Evolutionary conservation across 2,113 vertebrate genomes (phyloP).

Genomic region (Semicossyphus pulcher): DNA sequence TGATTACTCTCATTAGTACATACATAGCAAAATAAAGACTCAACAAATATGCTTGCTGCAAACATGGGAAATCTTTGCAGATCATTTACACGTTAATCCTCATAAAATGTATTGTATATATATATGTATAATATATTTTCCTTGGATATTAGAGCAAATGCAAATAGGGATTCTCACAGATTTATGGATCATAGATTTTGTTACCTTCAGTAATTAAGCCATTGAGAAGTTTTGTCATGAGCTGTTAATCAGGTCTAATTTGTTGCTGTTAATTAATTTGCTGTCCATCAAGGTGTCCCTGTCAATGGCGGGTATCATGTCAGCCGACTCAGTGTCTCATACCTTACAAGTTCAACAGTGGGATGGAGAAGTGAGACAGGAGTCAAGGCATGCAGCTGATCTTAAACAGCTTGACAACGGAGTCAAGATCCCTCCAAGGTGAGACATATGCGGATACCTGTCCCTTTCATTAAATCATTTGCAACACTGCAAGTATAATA

Average conservation of each 20-base stretch:
- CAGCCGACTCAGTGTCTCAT: constrained; percentile 95
- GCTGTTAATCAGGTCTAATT: background rate
- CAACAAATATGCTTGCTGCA: background rate
- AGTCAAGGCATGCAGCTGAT: constrained; percentile 91
- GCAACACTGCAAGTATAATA: background rate
- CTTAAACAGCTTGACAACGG: constrained; percentile 95
- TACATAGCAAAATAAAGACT: background rate
- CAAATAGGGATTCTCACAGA: background rate
- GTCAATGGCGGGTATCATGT: constrained; percentile 91
- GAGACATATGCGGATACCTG: constrained; percentile 55
- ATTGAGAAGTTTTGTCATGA: background rate
- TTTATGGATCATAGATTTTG: background rate
- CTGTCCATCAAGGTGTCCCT: constrained; percentile 87
- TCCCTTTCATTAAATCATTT: background rate
- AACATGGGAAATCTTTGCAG: background rate
- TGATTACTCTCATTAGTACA: background rate
- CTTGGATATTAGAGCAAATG: background rate
- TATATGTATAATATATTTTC: background rate
- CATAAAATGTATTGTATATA: background rate
- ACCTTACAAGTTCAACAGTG: constrained; percentile 96
- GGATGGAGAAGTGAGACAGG: constrained; percentile 96
- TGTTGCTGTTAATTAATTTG: background rate
- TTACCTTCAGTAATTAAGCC: background rate
- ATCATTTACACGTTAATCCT: background rate
- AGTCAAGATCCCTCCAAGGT: constrained; percentile 96